Conservation (phyloP, 2,113 vertebrate species). For the Tragelaphus imberbis region DNA sequence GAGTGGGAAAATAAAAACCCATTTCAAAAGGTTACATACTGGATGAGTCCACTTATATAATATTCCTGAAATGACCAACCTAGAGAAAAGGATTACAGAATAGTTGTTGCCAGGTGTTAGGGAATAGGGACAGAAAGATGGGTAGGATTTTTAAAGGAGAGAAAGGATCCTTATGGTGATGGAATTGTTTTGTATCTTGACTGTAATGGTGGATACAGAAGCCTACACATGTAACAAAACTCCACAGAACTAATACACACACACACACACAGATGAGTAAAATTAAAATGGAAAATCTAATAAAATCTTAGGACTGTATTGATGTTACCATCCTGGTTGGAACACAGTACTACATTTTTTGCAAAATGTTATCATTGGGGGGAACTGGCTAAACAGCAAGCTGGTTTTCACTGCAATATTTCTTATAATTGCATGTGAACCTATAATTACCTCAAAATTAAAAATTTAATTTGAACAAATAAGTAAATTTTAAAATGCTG, state of each 20-base stretch:
- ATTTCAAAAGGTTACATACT: background rate
- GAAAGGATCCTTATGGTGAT: background rate
- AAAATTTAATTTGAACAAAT: constrained; percentile 3
- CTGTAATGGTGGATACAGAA: background rate
- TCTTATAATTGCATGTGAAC: background rate
- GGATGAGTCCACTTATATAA: background rate
- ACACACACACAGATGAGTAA: background rate
- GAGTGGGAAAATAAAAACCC: background rate
- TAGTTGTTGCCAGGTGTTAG: background rate
- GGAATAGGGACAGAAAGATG: background rate
- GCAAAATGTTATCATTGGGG: background rate
- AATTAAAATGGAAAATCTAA: background rate
- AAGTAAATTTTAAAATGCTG: background rate
- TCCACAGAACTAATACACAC: background rate
- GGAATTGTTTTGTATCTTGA: background rate
- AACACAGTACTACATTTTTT: background rate
- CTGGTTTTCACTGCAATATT: background rate
- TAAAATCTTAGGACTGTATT: background rate
- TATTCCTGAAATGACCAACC: background rate
- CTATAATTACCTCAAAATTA: background rate
- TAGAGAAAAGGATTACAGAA: background rate
- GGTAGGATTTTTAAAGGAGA: background rate
- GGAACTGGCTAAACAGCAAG: background rate
- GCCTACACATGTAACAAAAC: background rate
- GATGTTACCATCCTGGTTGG: background rate